Evolutionary conservation across 1,140 invertebrate genomes (phyloP).

Genomic region (Drosophila pseudoobscura): DNA sequence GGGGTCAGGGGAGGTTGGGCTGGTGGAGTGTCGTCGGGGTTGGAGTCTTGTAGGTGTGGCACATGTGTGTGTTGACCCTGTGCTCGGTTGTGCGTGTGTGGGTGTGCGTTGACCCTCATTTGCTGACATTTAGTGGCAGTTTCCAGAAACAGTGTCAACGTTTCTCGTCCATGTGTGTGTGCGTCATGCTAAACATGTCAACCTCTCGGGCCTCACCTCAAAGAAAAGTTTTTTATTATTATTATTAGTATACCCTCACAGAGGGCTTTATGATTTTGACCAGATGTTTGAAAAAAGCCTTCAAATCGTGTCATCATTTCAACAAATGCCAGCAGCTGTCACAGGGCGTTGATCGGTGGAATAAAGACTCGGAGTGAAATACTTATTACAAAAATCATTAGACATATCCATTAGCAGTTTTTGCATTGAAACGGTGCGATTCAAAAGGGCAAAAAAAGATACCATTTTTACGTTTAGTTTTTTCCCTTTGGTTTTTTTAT

Average conservation of each 20-base stretch:
- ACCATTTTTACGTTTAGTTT: constrained; percentile 9
- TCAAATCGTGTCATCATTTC: too few relatives aligned
- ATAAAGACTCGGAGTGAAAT: too few relatives aligned
- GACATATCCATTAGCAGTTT: not conserved
- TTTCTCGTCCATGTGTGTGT: constrained; percentile 8
- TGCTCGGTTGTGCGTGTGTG: not conserved
- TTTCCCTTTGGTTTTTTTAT: constrained; percentile 12
- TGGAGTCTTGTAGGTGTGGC: constrained; percentile 26
- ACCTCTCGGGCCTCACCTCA: not conserved
- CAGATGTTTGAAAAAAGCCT: too few relatives aligned
- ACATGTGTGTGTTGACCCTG: constrained; percentile 8
- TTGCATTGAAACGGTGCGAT: too few relatives aligned
- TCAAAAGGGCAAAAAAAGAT: not conserved
- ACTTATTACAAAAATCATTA: too few relatives aligned
- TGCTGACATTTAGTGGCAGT: constrained; percentile 77
- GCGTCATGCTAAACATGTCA: constrained; percentile 53
- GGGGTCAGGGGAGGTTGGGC: not conserved
- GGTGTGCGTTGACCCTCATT: constrained; percentile 71
- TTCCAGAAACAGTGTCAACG: constrained; percentile 51
- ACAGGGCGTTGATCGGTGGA: too few relatives aligned
- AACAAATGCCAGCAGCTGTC: too few relatives aligned
- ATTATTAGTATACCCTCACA: constrained; percentile 2
- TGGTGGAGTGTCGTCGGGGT: too few relatives aligned
- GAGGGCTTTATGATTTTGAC: not conserved
- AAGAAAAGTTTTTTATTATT: constrained; percentile 1